Conservation (phyloP, 2,113 vertebrate genomes). For the Chrysochloris asiatica region DNA sequence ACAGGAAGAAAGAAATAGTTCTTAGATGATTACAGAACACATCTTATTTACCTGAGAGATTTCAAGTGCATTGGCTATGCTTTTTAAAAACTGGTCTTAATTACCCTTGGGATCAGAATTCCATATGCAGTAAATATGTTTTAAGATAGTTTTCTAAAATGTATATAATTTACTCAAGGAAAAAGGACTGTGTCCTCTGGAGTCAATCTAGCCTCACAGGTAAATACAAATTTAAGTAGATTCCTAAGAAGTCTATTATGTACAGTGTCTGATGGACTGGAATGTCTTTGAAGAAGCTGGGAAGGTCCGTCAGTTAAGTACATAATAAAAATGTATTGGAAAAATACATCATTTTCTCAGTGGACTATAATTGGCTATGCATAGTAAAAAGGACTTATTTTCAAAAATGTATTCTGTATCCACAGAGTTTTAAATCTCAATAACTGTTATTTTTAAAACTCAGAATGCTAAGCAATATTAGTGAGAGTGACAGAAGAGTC, state of each 20-base stretch:
- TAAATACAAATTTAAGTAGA: constrained; percentile 81
- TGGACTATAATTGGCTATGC: constrained; percentile 81
- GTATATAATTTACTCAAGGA: constrained; percentile 81
- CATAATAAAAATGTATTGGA: constrained; percentile 81
- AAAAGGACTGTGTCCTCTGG: constrained; percentile 74
- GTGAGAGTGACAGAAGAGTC: constrained; percentile 57
- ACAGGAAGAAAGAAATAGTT: constrained; percentile 62
- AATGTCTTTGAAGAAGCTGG: constrained; percentile 64
- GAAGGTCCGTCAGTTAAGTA: constrained; percentile 73
- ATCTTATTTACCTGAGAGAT: constrained; percentile 78
- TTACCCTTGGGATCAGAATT: constrained; percentile 77
- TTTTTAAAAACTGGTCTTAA: constrained; percentile 78
- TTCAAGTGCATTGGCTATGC: constrained; percentile 66
- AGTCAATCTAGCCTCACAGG: constrained; percentile 76
- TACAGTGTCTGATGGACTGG: constrained; percentile 58
- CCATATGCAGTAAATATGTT: constrained; percentile 79
- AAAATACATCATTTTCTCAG: constrained; percentile 79
- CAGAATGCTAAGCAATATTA: constrained; percentile 71
- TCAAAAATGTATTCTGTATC: constrained; percentile 69
- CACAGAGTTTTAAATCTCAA: constrained; percentile 74
- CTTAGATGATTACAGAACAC: constrained; percentile 77
- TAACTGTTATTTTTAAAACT: constrained; percentile 76
- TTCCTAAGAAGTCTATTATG: constrained; percentile 74
- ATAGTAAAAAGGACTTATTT: constrained; percentile 80
- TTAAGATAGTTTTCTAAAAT: constrained; percentile 82